phyloP scores from a whole-genome alignment of 2,113 vertebrate genomes.

The Falcunculus frontatus region DNA sequence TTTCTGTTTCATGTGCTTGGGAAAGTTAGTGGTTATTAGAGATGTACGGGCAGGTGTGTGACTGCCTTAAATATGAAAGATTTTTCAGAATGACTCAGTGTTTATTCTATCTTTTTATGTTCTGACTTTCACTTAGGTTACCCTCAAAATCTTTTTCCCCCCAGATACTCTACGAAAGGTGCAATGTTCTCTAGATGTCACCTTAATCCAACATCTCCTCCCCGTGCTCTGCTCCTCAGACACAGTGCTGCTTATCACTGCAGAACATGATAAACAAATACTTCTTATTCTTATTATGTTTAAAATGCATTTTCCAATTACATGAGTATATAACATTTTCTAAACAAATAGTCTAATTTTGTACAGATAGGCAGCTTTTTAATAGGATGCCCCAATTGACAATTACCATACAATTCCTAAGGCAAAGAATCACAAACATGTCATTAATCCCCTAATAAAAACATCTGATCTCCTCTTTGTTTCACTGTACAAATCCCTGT shows the following conservation, averaged over 20 bases:
- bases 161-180: neutral
- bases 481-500: neutral
- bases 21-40: neutral
- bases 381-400: neutral
- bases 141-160: neutral
- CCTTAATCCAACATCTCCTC: neutral
- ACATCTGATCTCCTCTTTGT: neutral
- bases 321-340: neutral
- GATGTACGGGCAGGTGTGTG: neutral
- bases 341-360: conserved; percentile 40
- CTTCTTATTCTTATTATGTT: neutral
- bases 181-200: neutral
- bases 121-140: neutral
- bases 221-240: rapidly evolving
- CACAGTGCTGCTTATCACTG: neutral
- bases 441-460: conserved; percentile 23
- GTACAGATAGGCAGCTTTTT: conserved; percentile 17
- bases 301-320: conserved; percentile 34
- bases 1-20: neutral
- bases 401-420: conserved; percentile 2
- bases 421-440: neutral
- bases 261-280: neutral
- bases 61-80: neutral
- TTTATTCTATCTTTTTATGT: neutral
- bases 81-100: neutral